These are phyloP conservation scores for Salvator merianae DNA, from an alignment of 2,113 vertebrate species.

Conservation along the genomic window DNA sequence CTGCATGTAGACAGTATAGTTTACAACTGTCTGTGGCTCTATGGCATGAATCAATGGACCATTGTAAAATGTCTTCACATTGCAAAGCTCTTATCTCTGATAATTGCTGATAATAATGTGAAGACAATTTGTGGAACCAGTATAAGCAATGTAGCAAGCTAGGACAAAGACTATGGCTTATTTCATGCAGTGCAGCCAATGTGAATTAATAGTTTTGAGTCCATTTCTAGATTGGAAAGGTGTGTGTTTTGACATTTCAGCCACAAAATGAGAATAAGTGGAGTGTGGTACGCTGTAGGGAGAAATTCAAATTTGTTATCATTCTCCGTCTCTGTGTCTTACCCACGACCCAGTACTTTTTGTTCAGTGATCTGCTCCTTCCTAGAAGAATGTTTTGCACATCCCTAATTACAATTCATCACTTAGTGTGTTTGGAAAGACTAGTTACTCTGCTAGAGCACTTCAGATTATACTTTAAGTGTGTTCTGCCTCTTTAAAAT, in stretches of 20 bases:
- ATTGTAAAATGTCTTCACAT: neutral
- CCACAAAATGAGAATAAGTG: neutral
- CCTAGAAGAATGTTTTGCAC: neutral
- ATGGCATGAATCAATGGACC: neutral
- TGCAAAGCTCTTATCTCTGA: too few species aligned
- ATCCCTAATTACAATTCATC: neutral
- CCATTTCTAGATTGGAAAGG: neutral
- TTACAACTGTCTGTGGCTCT: neutral
- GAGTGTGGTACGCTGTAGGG: neutral
- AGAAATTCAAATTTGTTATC: neutral
- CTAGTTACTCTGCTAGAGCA: neutral
- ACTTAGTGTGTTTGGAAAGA: neutral
- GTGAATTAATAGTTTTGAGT: neutral
- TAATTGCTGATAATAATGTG: neutral
- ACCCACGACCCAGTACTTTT: neutral
- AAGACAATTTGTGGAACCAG: neutral
- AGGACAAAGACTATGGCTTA: neutral
- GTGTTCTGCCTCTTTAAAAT: slow-evolving; percentile 13
- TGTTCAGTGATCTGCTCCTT: neutral
- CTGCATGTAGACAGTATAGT: neutral
- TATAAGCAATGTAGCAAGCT: neutral
- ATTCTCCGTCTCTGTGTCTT: neutral
- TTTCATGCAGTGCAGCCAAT: neutral
- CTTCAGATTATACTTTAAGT: neutral
- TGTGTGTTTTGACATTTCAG: neutral